Base-by-base conservation (phyloP, 2,888 invertebrate genomes). In the Lasioglossum marginatum region DNA sequence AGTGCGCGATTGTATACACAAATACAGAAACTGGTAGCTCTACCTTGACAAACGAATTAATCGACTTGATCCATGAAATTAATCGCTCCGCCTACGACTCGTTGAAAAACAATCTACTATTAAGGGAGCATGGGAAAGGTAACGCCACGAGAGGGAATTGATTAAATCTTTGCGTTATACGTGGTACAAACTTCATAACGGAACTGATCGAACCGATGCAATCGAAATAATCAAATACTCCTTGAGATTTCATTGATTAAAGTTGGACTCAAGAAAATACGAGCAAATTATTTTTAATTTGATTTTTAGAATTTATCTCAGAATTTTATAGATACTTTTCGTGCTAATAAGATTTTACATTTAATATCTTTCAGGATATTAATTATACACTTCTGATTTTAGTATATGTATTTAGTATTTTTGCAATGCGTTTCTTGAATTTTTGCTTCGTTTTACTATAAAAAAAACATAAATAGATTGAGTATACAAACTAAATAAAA, bases 21-120 rank as follows among this genome's bases (percentile, higher is more conserved):
- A 85, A 83, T 72, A 68, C 75, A 85, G 79, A 79, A 85, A 83
- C 83, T 83, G 85, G 85, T 83, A 85, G 85, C 85, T 45, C 27
- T 34, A 5, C 66, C 83, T 57, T 79, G 85, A 83, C 83, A 78
- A 85, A 85, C 79, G 57, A 85, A 85, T 85, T 85, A 85, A 83
- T 85, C 79, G 72, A 83, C 75, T 79, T 78, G 43, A 72, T 85
- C 72, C 75, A 16, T 57, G 83, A 76, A 85, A 85, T 85, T 85
- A 83, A 85, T 85, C 63, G 79, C 75, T 52, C 19, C 75, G 34
- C 57, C 71, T 14, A 16, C 23, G 48, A 37, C 19, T 40, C 27
- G 34, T 70, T 45, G 45, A 82, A 84, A 45, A 34, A 71, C 57
- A 60, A 79, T 78, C 63, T 60, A 34, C 52, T 82, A 79, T 85